Base-by-base conservation (phyloP, 2,797 vertebrate species). In the Malacoctenus gilli region DNA sequence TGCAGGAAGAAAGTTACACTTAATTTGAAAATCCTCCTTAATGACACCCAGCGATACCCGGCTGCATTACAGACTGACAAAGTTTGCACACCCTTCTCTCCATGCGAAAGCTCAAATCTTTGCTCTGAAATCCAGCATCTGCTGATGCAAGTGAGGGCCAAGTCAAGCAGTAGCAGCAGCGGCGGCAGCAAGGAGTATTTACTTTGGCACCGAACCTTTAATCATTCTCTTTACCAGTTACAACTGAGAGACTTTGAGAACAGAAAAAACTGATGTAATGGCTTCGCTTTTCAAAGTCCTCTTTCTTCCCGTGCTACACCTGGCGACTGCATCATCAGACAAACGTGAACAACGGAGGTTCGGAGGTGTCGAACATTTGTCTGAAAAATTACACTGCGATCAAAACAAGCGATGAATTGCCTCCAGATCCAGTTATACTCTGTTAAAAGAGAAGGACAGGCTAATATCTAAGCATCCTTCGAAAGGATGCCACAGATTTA, bases 111-210 rank as follows among this genome's bases (percentile, higher is more conserved):
- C 56, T 77, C 50, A 61, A 56, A 50, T 73, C 50, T 52, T 72
- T 28, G 13, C 61, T 19, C 14, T 61, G 59, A 76, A 80, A 71
- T 74, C 49, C 68, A 63, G 49, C 72, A 78, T 72, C 70, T 72
- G 59, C 77, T 79, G 74, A 78, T 48, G 75, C 74, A 73, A 82
- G 67, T 68, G 43, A 54, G 68, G 52, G 72, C 70, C 67, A 79
- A 77, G 75, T 79, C 55, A 32, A 70, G 75, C 68, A 75, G 71
- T n/a, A n/a, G n/a, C n/a, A n/a, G n/a, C n/a, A n/a, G n/a, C n/a
- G n/a, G n/a, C n/a, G n/a, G n/a, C 64, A 72, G 73, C 43, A 46
- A 79, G 63, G 75, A 46, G 71, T 72, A 77, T 80, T 82, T 80
- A 58, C 77, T 70, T 77, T 82, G 82, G 76, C 72, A 78, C 44